These are phyloP conservation scores for Chelon labrosus DNA, from an alignment of 2,797 vertebrate genomes.

Conservation along the genomic window DNA sequence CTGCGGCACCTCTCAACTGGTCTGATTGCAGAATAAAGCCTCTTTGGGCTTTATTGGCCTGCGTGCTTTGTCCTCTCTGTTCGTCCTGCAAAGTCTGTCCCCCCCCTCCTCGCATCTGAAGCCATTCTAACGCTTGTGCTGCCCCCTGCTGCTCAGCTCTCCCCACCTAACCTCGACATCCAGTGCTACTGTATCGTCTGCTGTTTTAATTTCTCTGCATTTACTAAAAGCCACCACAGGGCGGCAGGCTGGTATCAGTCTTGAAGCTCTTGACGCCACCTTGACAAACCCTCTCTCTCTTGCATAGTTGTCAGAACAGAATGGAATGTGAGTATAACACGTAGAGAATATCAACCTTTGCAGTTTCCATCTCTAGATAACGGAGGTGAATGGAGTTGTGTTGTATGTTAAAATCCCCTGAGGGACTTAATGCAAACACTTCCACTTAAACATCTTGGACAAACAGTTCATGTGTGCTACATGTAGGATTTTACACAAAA, in stretches of 20 bases:
- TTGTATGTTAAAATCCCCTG: conserved; percentile 30
- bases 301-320: conserved; percentile 88
- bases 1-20: conserved; percentile 65
- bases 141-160: conserved; percentile 75
- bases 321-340: conserved; percentile 88
- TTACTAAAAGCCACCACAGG: conserved; percentile 80
- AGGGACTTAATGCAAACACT: conserved; percentile 23
- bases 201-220: conserved; percentile 81
- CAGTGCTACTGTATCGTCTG: conserved; percentile 82
- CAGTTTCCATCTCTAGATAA: conserved; percentile 37
- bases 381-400: conserved; percentile 17
- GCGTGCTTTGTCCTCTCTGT: conserved; percentile 13
- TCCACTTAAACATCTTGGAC: neutral
- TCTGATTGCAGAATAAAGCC: conserved; percentile 67
- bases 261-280: conserved; percentile 83
- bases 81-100: conserved; percentile 58
- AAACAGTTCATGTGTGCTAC: conserved; percentile 22
- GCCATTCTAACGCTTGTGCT: conserved; percentile 76
- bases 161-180: conserved; percentile 43
- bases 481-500: conserved; percentile 57
- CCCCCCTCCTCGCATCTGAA: conserved; percentile 36
- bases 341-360: conserved; percentile 58
- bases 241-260: conserved; percentile 83
- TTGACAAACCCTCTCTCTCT: conserved; percentile 85
- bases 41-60: conserved; percentile 62